Conservation (phyloP, 2,888 invertebrate species). For the Mamestra brassicae region DNA sequence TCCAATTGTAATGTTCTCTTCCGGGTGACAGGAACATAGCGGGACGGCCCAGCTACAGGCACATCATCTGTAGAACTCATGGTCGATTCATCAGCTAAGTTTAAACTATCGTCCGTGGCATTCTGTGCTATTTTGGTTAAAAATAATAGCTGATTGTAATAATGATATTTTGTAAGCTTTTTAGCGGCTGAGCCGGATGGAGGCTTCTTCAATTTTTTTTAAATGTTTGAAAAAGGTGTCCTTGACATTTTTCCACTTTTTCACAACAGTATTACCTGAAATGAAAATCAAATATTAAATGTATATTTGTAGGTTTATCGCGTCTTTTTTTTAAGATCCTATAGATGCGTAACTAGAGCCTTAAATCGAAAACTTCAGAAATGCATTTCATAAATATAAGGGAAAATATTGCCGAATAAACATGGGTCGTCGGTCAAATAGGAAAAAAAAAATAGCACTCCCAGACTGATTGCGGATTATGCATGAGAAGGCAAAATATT, state of each 20-base stretch:
- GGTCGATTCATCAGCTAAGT: slow-evolving; percentile 37
- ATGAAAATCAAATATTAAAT: slow-evolving; percentile 44
- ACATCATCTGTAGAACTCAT: slow-evolving; percentile 32
- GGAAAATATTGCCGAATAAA: too few relatives aligned
- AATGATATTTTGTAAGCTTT: slow-evolving; percentile 53
- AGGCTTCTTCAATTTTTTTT: slow-evolving; percentile 49
- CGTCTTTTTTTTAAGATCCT: slow-evolving; percentile 38
- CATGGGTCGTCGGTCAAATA: too few relatives aligned
- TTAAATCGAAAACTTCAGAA: slow-evolving; percentile 40
- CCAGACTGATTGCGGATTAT: too few relatives aligned
- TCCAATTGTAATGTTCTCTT: slow-evolving; percentile 48
- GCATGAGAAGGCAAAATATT: too few relatives aligned
- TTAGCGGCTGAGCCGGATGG: slow-evolving; percentile 48
- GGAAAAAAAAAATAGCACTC: too few relatives aligned
- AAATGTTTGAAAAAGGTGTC: slow-evolving; percentile 43
- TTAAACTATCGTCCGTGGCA: slow-evolving; percentile 43
- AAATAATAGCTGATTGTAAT: slow-evolving; percentile 53
- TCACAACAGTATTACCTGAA: slow-evolving; percentile 42
- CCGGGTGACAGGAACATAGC: slow-evolving; percentile 47
- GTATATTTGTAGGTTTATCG: slow-evolving; percentile 30
- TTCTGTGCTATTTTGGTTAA: slow-evolving; percentile 49
- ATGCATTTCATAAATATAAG: slow-evolving; percentile 21
- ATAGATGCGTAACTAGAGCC: slow-evolving; percentile 44
- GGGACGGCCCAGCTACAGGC: slow-evolving; percentile 34
- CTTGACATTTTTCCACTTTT: slow-evolving; percentile 44